These are phyloP conservation scores for Scaptomyza montana DNA, from an alignment of 1,140 invertebrate genomes.

Conservation along the genomic window DNA sequence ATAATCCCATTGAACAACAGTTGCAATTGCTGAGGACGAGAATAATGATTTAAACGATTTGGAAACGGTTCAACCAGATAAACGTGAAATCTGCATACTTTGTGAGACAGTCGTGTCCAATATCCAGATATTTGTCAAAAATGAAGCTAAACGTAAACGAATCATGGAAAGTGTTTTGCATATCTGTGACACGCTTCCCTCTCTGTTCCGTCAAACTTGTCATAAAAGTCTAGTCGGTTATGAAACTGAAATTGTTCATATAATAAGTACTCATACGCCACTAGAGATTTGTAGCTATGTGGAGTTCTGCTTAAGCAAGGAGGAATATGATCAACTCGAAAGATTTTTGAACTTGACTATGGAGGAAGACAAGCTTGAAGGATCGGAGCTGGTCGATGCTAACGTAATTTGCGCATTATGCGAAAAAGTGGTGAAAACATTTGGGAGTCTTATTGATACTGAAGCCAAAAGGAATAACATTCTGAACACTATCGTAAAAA, in stretches of 20 bases:
- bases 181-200: not conserved
- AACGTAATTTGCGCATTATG: not conserved
- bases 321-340: not conserved
- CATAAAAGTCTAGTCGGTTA: not conserved
- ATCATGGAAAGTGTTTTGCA: not conserved
- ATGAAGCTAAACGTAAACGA: not conserved
- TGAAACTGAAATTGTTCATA: not conserved
- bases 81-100: not conserved
- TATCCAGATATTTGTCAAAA: not conserved
- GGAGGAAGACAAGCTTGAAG: not conserved
- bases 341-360: not conserved
- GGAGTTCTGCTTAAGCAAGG: not conserved
- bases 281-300: not conserved
- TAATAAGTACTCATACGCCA: not conserved
- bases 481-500: not conserved
- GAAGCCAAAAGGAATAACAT: not conserved
- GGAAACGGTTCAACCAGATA: not conserved
- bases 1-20: not conserved
- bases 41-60: not conserved
- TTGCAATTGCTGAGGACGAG: not conserved
- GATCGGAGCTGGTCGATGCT: not conserved
- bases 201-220: not conserved
- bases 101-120: not conserved
- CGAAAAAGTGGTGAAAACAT: not conserved
- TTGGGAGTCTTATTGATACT: not conserved